phyloP scores from a whole-genome alignment of 1,140 invertebrate genomes.

The Spodoptera litura region DNA sequence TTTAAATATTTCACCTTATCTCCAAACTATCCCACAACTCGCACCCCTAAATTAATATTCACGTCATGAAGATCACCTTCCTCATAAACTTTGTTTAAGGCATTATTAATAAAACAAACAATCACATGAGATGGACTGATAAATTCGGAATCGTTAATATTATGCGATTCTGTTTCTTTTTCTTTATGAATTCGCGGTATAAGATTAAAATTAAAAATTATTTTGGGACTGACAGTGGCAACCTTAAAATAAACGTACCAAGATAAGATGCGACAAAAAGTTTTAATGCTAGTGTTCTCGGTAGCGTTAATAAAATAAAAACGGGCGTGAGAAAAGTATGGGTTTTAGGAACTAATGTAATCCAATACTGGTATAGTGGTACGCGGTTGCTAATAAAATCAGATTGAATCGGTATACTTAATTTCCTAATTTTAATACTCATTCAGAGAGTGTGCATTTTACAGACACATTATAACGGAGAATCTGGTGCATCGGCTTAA shows the following conservation, averaged over 20 bases:
- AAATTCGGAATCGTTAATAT: conserved; percentile 37
- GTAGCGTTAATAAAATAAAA: conserved; percentile 45
- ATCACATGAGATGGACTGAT: conserved; percentile 54
- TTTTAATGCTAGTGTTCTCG: conserved; percentile 56
- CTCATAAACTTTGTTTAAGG: conserved; percentile 54
- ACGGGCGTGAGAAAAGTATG: conserved; percentile 7
- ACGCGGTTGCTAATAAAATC: conserved; percentile 47
- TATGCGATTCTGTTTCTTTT: conserved; percentile 50
- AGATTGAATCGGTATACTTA: conserved; percentile 47
- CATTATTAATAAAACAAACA: conserved; percentile 55
- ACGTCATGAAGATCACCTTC: conserved; percentile 38
- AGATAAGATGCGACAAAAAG: conserved; percentile 57
- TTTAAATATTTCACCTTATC: conserved; percentile 41
- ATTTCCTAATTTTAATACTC: conserved; percentile 38
- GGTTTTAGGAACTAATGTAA: conserved; percentile 29
- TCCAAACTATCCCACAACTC: conserved; percentile 44
- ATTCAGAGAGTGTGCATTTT: conserved; percentile 44
- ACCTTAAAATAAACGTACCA: conserved; percentile 58
- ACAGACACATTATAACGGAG: conserved; percentile 24
- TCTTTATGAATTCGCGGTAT: conserved; percentile 56
- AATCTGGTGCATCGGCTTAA: conserved; percentile 14
- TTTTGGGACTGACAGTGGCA: conserved; percentile 49
- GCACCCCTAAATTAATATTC: conserved; percentile 56
- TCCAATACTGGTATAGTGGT: conserved; percentile 21
- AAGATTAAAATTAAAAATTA: conserved; percentile 67